Percentiles rank a stretch among this genome's conserved stretches.
phyloP scores from a whole-genome alignment of 2,797 vertebrate genomes.

The Falco cherrug region DNA sequence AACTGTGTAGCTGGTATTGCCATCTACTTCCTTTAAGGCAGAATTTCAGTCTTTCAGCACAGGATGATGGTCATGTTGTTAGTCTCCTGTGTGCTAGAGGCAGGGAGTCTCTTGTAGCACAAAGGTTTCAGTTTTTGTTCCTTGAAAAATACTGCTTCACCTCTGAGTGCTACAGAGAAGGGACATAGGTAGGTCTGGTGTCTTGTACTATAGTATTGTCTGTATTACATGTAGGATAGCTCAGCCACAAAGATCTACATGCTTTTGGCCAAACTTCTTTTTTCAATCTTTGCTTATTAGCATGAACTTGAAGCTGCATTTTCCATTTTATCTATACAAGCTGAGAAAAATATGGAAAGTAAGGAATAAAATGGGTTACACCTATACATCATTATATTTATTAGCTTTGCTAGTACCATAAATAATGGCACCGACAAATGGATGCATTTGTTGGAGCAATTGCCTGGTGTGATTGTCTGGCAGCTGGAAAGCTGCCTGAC shows the following conservation, averaged over 20 bases:
- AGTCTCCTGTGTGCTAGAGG: background rate
- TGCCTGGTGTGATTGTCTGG: background rate
- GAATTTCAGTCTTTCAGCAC: background rate
- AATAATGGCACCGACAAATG: background rate
- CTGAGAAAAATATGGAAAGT: background rate
- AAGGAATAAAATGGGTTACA: background rate
- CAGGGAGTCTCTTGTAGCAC: background rate
- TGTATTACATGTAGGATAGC: background rate
- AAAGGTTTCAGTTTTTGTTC: background rate
- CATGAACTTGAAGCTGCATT: background rate
- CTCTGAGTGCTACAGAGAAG: background rate
- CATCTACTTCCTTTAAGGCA: background rate
- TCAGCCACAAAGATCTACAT: background rate
- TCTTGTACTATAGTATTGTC: background rate
- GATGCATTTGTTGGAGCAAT: background rate
- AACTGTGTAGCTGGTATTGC: background rate
- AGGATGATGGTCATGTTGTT: accelerated
- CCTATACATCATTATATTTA: background rate
- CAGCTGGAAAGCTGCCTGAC: too few species aligned
- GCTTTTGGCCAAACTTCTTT: background rate
- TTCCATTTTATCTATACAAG: background rate
- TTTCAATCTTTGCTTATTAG: background rate
- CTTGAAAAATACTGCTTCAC: background rate
- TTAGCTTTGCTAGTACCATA: background rate
- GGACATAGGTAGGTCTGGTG: background rate